Evolutionary conservation across 2,113 vertebrate genomes (phyloP).

Genomic region (Oreotrochilus melanogaster): DNA sequence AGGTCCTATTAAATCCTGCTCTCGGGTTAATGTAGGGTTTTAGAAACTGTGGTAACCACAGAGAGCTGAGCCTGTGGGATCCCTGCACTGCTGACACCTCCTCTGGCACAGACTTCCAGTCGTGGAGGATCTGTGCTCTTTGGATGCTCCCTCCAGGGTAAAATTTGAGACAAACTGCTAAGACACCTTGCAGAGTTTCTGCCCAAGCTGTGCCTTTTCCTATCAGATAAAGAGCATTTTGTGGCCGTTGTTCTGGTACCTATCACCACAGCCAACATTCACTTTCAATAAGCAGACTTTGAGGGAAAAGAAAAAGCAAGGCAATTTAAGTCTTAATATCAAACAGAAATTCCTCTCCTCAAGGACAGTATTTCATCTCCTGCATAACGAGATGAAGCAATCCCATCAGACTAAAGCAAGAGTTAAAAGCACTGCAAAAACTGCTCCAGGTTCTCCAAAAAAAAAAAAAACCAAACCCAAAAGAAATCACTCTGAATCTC

Average conservation of each 20-base stretch:
- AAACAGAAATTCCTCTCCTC: constrained; percentile 1
- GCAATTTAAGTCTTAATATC: background rate
- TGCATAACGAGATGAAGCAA: constrained; percentile 26
- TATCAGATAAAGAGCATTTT: background rate
- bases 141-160: background rate
- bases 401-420: constrained; percentile 16
- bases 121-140: background rate
- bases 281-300: background rate
- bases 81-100: background rate
- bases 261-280: background rate
- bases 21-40: background rate
- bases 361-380: constrained; percentile 32
- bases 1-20: background rate
- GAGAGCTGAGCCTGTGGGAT: background rate
- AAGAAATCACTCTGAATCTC: background rate
- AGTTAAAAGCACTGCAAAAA: constrained; percentile 11
- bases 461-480: background rate
- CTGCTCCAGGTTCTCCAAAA: background rate
- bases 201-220: background rate
- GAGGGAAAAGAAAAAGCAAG: background rate
- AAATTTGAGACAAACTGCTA: background rate
- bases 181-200: background rate
- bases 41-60: background rate
- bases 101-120: background rate
- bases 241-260: background rate